A percentile compares a stretch with the other conserved stretches of the same genome.
Evolutionary conservation across 2,113 vertebrate genomes (phyloP).

Genomic region (Gadus chalcogrammus): DNA sequence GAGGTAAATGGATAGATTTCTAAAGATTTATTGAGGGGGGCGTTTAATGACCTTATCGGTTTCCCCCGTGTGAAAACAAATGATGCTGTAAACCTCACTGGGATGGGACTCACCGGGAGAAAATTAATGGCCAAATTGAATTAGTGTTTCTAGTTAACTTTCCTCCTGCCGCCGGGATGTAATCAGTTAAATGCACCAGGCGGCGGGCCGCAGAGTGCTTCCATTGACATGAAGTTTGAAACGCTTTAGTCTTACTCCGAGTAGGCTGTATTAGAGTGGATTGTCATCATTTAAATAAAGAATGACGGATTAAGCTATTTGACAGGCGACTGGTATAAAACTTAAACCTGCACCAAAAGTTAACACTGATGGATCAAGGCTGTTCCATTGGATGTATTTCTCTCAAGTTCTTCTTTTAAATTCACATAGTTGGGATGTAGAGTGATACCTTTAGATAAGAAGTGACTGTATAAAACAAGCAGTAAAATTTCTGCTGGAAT

Average conservation of each 20-base stretch:
- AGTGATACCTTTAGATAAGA: too few species aligned
- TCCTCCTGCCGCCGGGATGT: constrained; percentile 1
- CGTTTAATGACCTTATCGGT: constrained; percentile 73
- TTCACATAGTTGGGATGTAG: too few species aligned
- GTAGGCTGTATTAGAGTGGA: constrained; percentile 45
- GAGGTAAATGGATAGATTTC: constrained; percentile 68
- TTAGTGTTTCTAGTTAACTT: constrained; percentile 45
- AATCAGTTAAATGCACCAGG: neutral
- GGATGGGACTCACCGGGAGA: constrained; percentile 43
- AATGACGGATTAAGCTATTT: too few species aligned
- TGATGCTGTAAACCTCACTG: constrained; percentile 59
- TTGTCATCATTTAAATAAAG: too few species aligned
- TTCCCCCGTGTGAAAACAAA: constrained; percentile 70
- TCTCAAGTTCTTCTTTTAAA: too few species aligned
- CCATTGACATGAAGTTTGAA: neutral
- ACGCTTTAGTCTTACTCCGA: constrained; percentile 45
- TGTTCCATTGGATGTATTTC: too few species aligned
- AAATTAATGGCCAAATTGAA: constrained; percentile 55
- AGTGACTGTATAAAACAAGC: too few species aligned
- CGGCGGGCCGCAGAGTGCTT: neutral
- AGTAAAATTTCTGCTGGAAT: too few species aligned
- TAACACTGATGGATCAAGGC: too few species aligned
- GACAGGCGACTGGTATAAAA: too few species aligned
- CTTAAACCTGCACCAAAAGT: too few species aligned
- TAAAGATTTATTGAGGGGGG: constrained; percentile 73